Percentiles rank a stretch among this genome's conserved stretches.
These are phyloP conservation scores for Hirtodrosophila histrioides DNA, from an alignment of 2,888 invertebrate genomes.

Conservation along the genomic window DNA sequence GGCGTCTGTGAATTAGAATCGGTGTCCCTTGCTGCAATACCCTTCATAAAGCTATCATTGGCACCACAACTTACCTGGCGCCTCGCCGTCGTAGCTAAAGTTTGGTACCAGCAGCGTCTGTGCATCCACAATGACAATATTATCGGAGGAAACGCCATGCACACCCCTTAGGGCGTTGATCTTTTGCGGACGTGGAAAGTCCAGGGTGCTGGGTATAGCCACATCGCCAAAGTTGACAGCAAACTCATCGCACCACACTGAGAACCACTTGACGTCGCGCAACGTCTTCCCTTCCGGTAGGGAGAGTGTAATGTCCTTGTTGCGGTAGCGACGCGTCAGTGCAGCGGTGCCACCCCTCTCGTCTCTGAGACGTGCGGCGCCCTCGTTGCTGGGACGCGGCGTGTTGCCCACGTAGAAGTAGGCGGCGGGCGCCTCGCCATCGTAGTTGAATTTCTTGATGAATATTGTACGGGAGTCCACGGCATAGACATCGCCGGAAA, in stretches of 20 bases:
- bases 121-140: constrained; percentile 95
- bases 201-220: constrained; percentile 90
- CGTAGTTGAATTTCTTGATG: constrained; percentile 94
- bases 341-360: constrained; percentile 92
- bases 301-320: constrained; percentile 92
- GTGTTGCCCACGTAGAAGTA: constrained; percentile 94
- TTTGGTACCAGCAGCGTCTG: constrained; percentile 95
- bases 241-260: constrained; percentile 96
- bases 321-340: constrained; percentile 90
- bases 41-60: neutral
- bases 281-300: constrained; percentile 94
- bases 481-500: constrained; percentile 93
- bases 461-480: constrained; percentile 94
- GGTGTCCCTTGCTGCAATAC: constrained; percentile 12
- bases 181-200: constrained; percentile 93
- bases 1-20: constrained; percentile 87
- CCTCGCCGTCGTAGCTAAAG: constrained; percentile 96
- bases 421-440: constrained; percentile 96
- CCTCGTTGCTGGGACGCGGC: constrained; percentile 88
- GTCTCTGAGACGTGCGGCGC: constrained; percentile 90
- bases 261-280: constrained; percentile 93
- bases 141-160: constrained; percentile 93
- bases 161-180: constrained; percentile 90
- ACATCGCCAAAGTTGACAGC: constrained; percentile 96
- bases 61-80: constrained; percentile 88